Conservation (phyloP, 2,888 invertebrate species). For the Sepiola atlantica region DNA sequence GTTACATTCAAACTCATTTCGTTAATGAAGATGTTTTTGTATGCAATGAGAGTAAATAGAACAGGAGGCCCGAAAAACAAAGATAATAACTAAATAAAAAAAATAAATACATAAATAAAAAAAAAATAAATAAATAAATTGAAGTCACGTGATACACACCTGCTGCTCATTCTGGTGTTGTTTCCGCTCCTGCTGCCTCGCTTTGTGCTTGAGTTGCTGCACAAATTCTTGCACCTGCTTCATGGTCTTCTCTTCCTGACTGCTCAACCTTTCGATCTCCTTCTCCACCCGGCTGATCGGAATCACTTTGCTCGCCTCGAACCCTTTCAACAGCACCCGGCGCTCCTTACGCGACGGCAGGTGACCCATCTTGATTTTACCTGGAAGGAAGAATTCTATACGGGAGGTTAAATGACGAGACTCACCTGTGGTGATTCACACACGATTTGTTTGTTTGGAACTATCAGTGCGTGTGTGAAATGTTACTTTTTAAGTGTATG, state of each 20-base stretch:
- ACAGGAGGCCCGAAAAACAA: not conserved
- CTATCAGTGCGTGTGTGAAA: too few species aligned
- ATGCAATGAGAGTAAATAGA: too few species aligned
- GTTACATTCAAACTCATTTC: too few species aligned
- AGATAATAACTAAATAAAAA: not conserved
- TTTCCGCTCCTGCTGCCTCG: not conserved
- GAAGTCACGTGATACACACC: not conserved
- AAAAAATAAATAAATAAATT: not conserved
- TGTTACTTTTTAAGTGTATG: too few species aligned
- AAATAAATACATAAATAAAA: too few species aligned
- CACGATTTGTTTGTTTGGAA: too few species aligned
- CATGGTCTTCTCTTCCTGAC: not conserved
- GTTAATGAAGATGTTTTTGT: too few species aligned
- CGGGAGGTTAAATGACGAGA: not conserved
- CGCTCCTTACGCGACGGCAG: not conserved
- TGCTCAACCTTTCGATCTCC: not conserved
- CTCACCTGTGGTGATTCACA: not conserved
- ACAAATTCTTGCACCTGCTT: not conserved
- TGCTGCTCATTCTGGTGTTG: not conserved
- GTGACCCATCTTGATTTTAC: conserved; percentile 2
- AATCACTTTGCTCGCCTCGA: conserved; percentile 11
- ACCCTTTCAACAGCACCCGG: not conserved
- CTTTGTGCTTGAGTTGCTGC: not conserved
- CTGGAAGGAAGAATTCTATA: conserved; percentile 32
- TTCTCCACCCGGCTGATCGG: conserved; percentile 18